Base-by-base conservation (phyloP, 2,888 invertebrate species). In the Criorhina ranunculi region DNA sequence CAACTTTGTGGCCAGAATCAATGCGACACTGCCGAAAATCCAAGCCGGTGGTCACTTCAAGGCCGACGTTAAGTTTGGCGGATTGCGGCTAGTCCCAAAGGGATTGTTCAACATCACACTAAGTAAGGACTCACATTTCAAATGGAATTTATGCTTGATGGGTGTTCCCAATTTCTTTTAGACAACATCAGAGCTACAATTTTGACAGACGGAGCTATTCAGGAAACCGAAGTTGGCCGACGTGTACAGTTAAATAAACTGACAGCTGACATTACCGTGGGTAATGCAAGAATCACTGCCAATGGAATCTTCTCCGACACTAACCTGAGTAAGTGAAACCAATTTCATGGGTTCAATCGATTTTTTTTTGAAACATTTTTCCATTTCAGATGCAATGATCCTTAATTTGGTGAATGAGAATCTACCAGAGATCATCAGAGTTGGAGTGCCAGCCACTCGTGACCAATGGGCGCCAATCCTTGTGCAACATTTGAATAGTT, bases 21-120 rank as follows among this genome's bases (percentile, higher is more conserved):
- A 95, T 86, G 89, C 94, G 76, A 93, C 93, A 35, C 90, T 94
- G 51, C 94, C 95, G 0, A 92, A 92, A 87, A 89, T 95, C 1
- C 90, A 92, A 51, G 91, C 94, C 1, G 93, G 92, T 40, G 95
- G 95, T 3, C 91, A 93, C 29, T 95, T 94, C 89, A 93, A 93
- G 87, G 95, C 94, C 3, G 93, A 94, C 86, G 95, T 95, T 6
- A 92, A 93, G 67, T 93, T 95, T 86, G 95, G 94, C 59, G 92
- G 93, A 2, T 91, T 95, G 87, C 93, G 93, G 73, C 89, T 95
- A 82, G 93, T 93, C 86, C 95, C 95, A 44, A 92, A 93, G 82
- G 95, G 95, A 33, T 90, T 92, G 12, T 94, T 94, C 88, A 93
- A 93, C 87, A 92, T 93, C 9, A 93, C 93, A 53, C 93, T 95